A percentile compares a stretch with the other conserved stretches of the same genome.
These are phyloP conservation scores for Paratrypauchen microcephalus DNA, from an alignment of 2,797 vertebrate genomes.

Conservation along the genomic window DNA sequence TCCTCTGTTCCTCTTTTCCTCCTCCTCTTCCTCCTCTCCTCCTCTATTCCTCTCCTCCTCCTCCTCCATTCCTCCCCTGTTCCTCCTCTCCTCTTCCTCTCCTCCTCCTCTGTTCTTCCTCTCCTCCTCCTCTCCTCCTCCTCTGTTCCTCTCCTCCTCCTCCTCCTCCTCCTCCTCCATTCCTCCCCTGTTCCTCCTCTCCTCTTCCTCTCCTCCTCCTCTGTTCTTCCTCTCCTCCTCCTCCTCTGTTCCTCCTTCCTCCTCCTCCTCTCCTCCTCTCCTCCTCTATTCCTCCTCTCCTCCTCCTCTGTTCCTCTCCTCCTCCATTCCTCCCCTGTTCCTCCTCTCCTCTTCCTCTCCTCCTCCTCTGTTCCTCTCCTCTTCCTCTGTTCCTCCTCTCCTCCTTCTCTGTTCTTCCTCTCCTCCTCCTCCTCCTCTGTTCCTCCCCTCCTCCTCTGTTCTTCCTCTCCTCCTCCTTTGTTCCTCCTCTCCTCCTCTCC, in stretches of 20 bases:
- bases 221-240: too few species aligned
- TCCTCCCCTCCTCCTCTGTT: conserved; percentile 71
- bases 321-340: conserved; percentile 47
- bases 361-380: conserved; percentile 79
- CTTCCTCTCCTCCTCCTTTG: conserved; percentile 71
- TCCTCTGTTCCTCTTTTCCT: conserved; percentile 43
- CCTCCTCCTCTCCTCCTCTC: conserved; percentile 57
- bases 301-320: conserved; percentile 81
- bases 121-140: conserved; percentile 84
- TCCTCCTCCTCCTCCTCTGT: too few species aligned
- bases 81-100: conserved; percentile 40
- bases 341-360: conserved; percentile 53
- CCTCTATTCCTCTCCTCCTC: too few species aligned
- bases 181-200: conserved; percentile 77
- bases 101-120: too few species aligned
- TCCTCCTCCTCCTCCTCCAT: conserved; percentile 43
- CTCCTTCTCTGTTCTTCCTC: too few species aligned
- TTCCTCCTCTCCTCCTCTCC: too few species aligned
- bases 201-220: too few species aligned
- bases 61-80: conserved; percentile 86
- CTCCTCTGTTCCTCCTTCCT: conserved; percentile 88
- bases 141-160: conserved; percentile 49
- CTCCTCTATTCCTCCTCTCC: too few species aligned
- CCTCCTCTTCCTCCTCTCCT: conserved; percentile 40
- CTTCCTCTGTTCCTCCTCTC: too few species aligned